A percentile compares a stretch with the other conserved stretches of the same genome.
Evolutionary conservation across 1,140 invertebrate species (phyloP).

Genomic region (Daktulosphaira vitifoliae): DNA sequence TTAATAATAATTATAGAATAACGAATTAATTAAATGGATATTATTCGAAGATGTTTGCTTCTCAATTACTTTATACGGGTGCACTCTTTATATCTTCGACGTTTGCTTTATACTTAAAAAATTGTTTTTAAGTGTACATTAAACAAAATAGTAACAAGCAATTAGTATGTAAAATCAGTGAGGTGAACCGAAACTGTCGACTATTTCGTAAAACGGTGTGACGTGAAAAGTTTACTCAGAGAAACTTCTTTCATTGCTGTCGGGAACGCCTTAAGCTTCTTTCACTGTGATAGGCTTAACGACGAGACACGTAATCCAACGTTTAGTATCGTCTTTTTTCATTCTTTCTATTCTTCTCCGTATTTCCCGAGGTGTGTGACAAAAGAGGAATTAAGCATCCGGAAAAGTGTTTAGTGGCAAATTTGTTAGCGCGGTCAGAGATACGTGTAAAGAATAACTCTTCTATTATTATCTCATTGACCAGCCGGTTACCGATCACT

Average conservation of each 20-base stretch:
- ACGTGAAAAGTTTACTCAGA: constrained; percentile 15
- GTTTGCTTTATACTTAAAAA: no score
- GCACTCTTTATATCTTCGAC: no score
- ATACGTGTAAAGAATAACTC: constrained; percentile 15
- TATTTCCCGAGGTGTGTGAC: constrained; percentile 11
- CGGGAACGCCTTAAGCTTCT: background rate
- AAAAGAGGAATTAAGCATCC: constrained; percentile 25
- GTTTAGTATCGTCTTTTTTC: background rate
- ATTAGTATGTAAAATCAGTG: no score
- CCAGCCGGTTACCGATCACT: background rate
- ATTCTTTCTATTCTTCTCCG: background rate
- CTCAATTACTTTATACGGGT: no score
- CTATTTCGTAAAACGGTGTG: no score
- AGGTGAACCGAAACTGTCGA: no score
- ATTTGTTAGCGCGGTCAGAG: constrained; percentile 20
- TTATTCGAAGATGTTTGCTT: no score
- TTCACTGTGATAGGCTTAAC: background rate
- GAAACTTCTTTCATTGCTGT: background rate
- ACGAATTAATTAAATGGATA: no score
- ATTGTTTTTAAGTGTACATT: no score
- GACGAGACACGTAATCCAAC: constrained; percentile 7
- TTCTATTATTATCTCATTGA: constrained; percentile 4
- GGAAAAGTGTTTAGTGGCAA: constrained; percentile 29
- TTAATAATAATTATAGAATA: no score
- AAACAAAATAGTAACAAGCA: no score